These are phyloP conservation scores for Cheilinus undulatus DNA, from an alignment of 2,113 vertebrate species.

Conservation along the genomic window DNA sequence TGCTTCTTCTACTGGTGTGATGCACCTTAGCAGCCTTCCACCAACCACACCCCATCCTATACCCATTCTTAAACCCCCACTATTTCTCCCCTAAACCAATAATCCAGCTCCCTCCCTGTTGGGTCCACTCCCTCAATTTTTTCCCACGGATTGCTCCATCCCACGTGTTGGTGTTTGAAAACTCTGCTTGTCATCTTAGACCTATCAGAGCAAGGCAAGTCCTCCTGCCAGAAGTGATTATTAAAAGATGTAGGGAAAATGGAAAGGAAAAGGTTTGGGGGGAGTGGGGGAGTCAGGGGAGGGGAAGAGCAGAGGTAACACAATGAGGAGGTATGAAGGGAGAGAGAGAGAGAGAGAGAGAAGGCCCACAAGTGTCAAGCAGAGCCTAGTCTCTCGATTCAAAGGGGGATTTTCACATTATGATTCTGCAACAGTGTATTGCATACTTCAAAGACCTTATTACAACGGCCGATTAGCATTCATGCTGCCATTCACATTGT, in stretches of 20 bases:
- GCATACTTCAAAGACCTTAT: slow-evolving; percentile 85
- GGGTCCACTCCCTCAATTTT: slow-evolving; percentile 64
- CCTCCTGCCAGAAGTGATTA: slow-evolving; percentile 74
- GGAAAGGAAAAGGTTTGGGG: slow-evolving; percentile 18
- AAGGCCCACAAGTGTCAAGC: slow-evolving; percentile 59
- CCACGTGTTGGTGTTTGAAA: slow-evolving; percentile 73
- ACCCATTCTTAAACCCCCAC: slow-evolving; percentile 28
- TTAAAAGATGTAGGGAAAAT: slow-evolving; percentile 68
- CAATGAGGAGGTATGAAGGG: slow-evolving; percentile 43
- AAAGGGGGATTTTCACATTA: slow-evolving; percentile 84
- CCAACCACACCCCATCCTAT: slow-evolving; percentile 10
- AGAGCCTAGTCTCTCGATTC: slow-evolving; percentile 73
- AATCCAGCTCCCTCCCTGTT: slow-evolving; percentile 69
- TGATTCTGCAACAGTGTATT: slow-evolving; percentile 84
- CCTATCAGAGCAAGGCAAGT: slow-evolving; percentile 67
- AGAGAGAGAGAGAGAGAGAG: slow-evolving; percentile 54
- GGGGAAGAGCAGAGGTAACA: slow-evolving; percentile 8
- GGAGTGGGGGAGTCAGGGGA: background rate
- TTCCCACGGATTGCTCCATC: slow-evolving; percentile 78
- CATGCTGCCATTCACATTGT: slow-evolving; percentile 83
- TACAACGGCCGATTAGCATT: slow-evolving; percentile 86
- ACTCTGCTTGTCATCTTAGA: slow-evolving; percentile 67
- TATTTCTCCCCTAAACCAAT: slow-evolving; percentile 72
- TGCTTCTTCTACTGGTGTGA: background rate
- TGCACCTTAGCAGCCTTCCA: slow-evolving; percentile 5